phyloP scores from a whole-genome alignment of 2,888 invertebrate genomes.

The Andrena haemorrhoa region DNA sequence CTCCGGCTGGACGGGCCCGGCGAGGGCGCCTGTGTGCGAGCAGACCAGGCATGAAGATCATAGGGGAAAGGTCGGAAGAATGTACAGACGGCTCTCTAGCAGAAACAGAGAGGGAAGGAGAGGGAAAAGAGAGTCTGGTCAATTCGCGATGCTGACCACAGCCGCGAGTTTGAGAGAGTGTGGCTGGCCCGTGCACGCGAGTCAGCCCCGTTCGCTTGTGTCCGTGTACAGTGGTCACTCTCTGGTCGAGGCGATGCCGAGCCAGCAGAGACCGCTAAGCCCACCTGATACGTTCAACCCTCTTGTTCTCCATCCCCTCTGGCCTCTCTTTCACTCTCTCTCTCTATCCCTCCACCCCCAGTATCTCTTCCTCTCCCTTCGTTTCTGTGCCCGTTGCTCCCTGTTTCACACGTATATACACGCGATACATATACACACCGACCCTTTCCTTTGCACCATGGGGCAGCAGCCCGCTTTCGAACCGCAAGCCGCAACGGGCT shows the following conservation, averaged over 20 bases:
- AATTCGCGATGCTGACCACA: constrained; percentile 55
- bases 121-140: constrained; percentile 36
- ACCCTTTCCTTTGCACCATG: constrained; percentile 80
- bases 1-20: constrained; percentile 17
- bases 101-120: constrained; percentile 17
- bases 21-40: constrained; percentile 1
- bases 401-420: constrained; percentile 8
- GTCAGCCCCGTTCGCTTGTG: constrained; percentile 48
- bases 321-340: constrained; percentile 53
- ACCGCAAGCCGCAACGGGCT: constrained; percentile 85
- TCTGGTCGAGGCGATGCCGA: constrained; percentile 82
- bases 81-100: not conserved
- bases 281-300: constrained; percentile 82
- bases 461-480: constrained; percentile 78
- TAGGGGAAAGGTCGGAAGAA: constrained; percentile 16
- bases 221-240: constrained; percentile 81
- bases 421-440: constrained; percentile 17
- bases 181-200: constrained; percentile 21
- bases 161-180: constrained; percentile 40
- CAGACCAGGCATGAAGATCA: constrained; percentile 3
- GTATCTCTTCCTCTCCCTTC: constrained; percentile 47
- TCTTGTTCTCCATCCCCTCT: constrained; percentile 65
- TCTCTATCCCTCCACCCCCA: constrained; percentile 37
- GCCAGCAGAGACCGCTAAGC: constrained; percentile 82
- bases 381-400: constrained; percentile 45